Evolutionary conservation across 2,113 vertebrate genomes (phyloP), one percentile per base, ranked within the genome.

Genomic region (Boulengerochromis microlepis): DNA sequence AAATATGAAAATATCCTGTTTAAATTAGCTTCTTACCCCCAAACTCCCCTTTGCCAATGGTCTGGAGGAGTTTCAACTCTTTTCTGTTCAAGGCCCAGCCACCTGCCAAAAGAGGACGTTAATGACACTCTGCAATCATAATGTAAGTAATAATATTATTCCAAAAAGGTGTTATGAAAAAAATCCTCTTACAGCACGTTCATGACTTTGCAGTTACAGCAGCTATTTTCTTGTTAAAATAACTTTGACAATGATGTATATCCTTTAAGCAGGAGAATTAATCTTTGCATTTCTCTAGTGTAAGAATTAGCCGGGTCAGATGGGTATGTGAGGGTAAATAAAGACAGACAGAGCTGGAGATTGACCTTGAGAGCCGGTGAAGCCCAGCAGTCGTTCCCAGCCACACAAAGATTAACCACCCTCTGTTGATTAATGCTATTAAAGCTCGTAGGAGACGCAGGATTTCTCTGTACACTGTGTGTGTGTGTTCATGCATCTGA

Each of bases 41-140:
- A 3, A 99, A 99, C 91, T 99, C 99, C 40, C 99, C 99, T 92
- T 99, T 99, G 83, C 99, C 99, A 2, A 99, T 98, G 87, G 96
- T 97, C 94, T 98, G 98, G 38, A 98, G 94, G 90, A 99, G 93
- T 86, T 98, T 99, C 85, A 99, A 96, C 86, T 99, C 98, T 94
- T 98, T 98, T 93, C 98, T 97, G 95, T 98, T 98, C 90, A 99
- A 95, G 3, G 98, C 97, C 98, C 99, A 99, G 81, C 99, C 99
- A 1, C 98, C 99, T 99, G 91, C 1, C 54, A 53, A 86, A 26
- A 89, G 19, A 87, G 13, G 26, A 85, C n/a, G 56, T 52, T 6
- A 90, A 47, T 1, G 26, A 64, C 1, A 24, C 54, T 90, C 38
- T 88, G 29, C 24, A 86, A 86, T 59, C 45, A 19, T 40, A 12